Percentiles rank a stretch among this genome's conserved stretches.
Conservation (phyloP, 2,888 invertebrate genomes). For the Malachius bipustulatus region DNA sequence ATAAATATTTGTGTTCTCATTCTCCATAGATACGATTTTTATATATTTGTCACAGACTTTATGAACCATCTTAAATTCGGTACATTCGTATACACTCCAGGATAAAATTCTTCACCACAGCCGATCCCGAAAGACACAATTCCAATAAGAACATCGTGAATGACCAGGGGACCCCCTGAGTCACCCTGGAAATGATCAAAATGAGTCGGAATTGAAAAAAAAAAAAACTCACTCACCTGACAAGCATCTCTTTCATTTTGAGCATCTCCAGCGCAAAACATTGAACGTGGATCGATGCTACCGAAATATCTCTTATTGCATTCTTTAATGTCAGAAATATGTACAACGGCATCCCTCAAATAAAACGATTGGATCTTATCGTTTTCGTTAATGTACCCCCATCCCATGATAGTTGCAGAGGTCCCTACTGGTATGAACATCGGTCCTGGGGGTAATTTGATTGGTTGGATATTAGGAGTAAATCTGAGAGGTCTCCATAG, state of each 20-base stretch:
- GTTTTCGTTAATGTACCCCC: not conserved
- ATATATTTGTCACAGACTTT: too few relatives aligned
- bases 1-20: too few relatives aligned
- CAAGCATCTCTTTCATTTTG: not conserved
- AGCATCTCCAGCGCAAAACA: not conserved
- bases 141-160: slow-evolving; percentile 14
- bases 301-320: not conserved
- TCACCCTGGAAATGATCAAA: slow-evolving; percentile 34
- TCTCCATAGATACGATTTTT: too few relatives aligned
- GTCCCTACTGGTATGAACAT: not conserved
- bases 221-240: not conserved
- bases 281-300: not conserved
- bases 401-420: not conserved
- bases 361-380: not conserved
- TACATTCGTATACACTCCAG: slow-evolving; percentile 17
- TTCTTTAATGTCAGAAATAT: not conserved
- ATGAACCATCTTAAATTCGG: slow-evolving; percentile 14
- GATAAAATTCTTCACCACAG: slow-evolving; percentile 11
- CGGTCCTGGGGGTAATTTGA: not conserved
- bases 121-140: slow-evolving; percentile 18
- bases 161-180: slow-evolving; percentile 37
- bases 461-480: not conserved
- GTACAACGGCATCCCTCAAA: not conserved
- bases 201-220: not conserved
- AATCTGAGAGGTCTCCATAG: not conserved